phyloP scores from a whole-genome alignment of 2,888 invertebrate species.

The Digitonthophagus gazella region DNA sequence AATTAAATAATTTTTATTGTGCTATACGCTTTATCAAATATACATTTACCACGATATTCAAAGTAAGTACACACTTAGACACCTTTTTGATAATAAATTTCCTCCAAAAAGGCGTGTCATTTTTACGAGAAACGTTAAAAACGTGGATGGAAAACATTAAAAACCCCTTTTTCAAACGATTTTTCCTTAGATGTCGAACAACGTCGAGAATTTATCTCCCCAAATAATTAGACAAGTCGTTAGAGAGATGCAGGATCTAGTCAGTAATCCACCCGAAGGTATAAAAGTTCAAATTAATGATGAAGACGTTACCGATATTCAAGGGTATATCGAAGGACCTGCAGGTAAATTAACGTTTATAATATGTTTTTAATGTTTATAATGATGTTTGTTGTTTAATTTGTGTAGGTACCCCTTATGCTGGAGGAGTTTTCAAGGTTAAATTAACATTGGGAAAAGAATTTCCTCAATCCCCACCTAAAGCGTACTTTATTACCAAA shows the following conservation, averaged over 20 bases:
- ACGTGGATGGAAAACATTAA: background rate
- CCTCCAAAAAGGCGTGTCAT: background rate
- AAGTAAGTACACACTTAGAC: slow-evolving; percentile 8
- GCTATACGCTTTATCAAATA: slow-evolving; percentile 24
- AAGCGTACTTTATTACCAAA: slow-evolving; percentile 90
- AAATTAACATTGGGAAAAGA: slow-evolving; percentile 88
- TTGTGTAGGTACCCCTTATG: slow-evolving; percentile 78
- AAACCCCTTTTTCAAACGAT: no score
- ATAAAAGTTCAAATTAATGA: slow-evolving; percentile 87
- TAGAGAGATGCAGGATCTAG: slow-evolving; percentile 83
- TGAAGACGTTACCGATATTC: slow-evolving; percentile 90
- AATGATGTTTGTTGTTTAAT: background rate
- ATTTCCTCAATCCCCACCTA: slow-evolving; percentile 89
- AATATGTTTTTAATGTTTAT: background rate
- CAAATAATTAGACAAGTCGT: slow-evolving; percentile 85
- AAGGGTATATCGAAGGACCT: slow-evolving; percentile 89
- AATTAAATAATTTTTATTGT: slow-evolving; percentile 27
- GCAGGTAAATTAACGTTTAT: slow-evolving; percentile 38
- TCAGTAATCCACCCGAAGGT: slow-evolving; percentile 83
- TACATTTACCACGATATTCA: background rate
- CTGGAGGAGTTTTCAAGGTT: slow-evolving; percentile 84
- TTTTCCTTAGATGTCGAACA: slow-evolving; percentile 67
- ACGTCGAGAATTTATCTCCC: slow-evolving; percentile 93
- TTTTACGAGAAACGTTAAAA: background rate
- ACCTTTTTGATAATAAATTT: no score